These are phyloP conservation scores for Apodemia zela DNA, from an alignment of 2,888 invertebrate genomes.

Conservation along the genomic window DNA sequence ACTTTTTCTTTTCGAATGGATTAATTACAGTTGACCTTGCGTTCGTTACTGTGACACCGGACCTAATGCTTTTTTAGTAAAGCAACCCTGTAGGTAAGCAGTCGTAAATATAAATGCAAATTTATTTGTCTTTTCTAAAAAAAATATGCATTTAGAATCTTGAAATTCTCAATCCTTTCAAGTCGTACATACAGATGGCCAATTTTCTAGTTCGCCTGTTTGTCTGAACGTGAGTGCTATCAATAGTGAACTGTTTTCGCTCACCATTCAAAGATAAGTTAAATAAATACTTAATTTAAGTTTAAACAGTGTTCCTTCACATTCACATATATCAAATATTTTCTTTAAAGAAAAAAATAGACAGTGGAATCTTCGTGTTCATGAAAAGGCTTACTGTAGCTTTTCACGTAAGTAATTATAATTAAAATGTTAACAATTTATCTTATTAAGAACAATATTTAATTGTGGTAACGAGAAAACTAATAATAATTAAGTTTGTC, in stretches of 20 bases:
- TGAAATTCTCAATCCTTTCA: no score
- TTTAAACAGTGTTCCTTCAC: background rate
- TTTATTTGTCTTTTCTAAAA: no score
- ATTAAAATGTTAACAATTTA: background rate
- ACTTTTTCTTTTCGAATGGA: no score
- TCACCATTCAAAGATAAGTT: slow-evolving; percentile 1
- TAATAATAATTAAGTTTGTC: background rate
- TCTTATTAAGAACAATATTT: background rate
- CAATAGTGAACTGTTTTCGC: background rate
- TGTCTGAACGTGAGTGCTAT: background rate
- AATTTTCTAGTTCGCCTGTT: slow-evolving; percentile 31
- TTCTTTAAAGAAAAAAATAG: background rate
- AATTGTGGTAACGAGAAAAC: background rate
- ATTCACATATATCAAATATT: background rate
- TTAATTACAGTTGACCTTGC: no score
- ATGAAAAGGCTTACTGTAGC: background rate
- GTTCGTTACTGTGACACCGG: no score
- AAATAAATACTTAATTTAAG: slow-evolving; percentile 10
- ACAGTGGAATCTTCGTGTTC: slow-evolving; percentile 11
- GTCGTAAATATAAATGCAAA: no score
- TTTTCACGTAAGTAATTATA: background rate
- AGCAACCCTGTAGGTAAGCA: no score
- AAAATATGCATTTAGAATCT: no score
- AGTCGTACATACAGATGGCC: background rate
- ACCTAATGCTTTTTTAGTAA: no score